These are phyloP conservation scores for Crocallis elinguaria DNA, from an alignment of 2,888 invertebrate species.

Conservation along the genomic window DNA sequence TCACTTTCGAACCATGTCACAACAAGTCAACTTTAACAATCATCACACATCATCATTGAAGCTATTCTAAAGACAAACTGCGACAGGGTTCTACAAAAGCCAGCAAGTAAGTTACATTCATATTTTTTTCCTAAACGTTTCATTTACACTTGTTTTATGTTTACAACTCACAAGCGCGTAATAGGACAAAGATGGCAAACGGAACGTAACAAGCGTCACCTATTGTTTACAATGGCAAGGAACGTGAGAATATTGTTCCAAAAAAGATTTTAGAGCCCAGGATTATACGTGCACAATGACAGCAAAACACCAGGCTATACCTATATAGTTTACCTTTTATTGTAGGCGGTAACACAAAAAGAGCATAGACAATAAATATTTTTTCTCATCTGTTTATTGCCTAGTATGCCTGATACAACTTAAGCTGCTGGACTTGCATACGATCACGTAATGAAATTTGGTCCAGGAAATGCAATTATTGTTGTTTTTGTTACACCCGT, in stretches of 20 bases:
- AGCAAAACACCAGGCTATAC: constrained; percentile 50
- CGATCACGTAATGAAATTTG: constrained; percentile 78
- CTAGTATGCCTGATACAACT: constrained; percentile 46
- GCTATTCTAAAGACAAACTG: neutral
- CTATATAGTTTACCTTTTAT: constrained; percentile 61
- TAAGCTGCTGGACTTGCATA: constrained; percentile 75
- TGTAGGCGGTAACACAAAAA: constrained; percentile 73
- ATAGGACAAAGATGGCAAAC: constrained; percentile 76
- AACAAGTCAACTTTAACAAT: constrained; percentile 35
- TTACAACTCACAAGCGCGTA: constrained; percentile 73
- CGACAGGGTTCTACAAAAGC: constrained; percentile 1
- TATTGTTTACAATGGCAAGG: constrained; percentile 71
- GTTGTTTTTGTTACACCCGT: constrained; percentile 61
- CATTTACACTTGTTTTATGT: constrained; percentile 67
- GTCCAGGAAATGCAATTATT: constrained; percentile 74
- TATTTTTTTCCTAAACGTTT: constrained; percentile 53
- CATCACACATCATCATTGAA: neutral
- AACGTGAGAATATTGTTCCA: constrained; percentile 77
- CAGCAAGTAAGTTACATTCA: constrained; percentile 45
- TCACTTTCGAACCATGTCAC: constrained; percentile 5
- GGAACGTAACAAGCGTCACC: constrained; percentile 72
- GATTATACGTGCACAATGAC: constrained; percentile 71
- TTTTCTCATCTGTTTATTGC: constrained; percentile 30
- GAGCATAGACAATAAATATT: constrained; percentile 69
- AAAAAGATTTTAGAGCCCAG: constrained; percentile 14